phyloP scores from a whole-genome alignment of 2,888 invertebrate genomes.

The Parthenolecanium corni region DNA sequence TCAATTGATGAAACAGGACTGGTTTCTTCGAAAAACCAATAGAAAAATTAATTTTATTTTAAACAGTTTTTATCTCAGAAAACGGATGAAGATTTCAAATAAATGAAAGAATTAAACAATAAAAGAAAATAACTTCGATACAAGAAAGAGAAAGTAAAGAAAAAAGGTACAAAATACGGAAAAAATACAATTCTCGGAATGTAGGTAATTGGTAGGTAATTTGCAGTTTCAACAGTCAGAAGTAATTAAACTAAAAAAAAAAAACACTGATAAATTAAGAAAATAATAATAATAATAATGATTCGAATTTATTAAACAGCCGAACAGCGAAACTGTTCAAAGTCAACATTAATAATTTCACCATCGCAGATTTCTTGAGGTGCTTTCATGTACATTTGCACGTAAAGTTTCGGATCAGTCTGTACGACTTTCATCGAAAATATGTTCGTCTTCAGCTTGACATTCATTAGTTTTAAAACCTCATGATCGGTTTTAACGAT shows the following conservation, averaged over 20 bases:
- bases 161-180: not conserved
- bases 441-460: not conserved
- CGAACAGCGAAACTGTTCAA: no score
- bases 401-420: not conserved
- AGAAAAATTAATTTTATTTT: no score
- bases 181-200: not conserved
- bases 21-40: no score
- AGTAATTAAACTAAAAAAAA: not conserved
- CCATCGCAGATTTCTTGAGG: no score
- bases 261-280: not conserved
- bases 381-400: constrained; percentile 1
- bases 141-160: not conserved
- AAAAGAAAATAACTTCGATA: not conserved
- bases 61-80: no score
- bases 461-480: not conserved
- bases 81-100: no score
- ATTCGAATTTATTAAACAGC: not conserved
- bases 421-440: constrained; percentile 1
- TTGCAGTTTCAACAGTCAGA: not conserved
- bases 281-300: not conserved
- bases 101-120: not conserved
- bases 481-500: not conserved
- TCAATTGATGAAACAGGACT: no score
- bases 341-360: no score
- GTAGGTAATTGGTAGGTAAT: not conserved